These are phyloP conservation scores for Pseudorhiza aurosa DNA, from an alignment of 30 jellyfish, hydroid and myxozoan species.

Conservation along the genomic window DNA sequence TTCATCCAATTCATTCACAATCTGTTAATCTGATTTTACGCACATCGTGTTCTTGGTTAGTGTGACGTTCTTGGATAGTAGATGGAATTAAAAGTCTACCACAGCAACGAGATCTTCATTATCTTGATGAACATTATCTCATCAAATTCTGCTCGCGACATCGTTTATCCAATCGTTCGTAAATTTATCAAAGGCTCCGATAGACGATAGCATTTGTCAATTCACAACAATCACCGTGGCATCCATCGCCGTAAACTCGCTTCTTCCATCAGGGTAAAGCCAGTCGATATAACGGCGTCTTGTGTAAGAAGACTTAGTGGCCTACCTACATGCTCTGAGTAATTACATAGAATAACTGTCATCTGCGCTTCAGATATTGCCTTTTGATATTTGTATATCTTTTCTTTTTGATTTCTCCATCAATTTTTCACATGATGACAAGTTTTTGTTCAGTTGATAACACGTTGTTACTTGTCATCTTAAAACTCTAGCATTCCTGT, in stretches of 20 bases:
- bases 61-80: constrained; percentile 39
- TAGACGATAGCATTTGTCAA: constrained; percentile 29
- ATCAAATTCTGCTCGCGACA: constrained; percentile 38
- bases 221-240: constrained; percentile 25
- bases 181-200: constrained; percentile 30
- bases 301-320: background rate
- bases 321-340: background rate
- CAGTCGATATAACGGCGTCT: constrained; percentile 8
- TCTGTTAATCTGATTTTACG: constrained; percentile 1
- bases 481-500: too few species aligned
- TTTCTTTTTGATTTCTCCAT: too few species aligned
- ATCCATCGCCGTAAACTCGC: background rate
- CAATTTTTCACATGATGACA: too few species aligned
- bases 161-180: constrained; percentile 10
- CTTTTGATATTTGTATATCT: too few species aligned
- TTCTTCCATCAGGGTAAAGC: constrained; percentile 3
- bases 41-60: constrained; percentile 25
- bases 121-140: constrained; percentile 37
- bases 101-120: constrained; percentile 15
- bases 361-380: too few species aligned
- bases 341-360: background rate
- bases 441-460: too few species aligned
- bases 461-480: too few species aligned
- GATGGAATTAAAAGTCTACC: constrained; percentile 35
- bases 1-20: background rate